Conservation (phyloP, 2,113 vertebrate genomes). For the Cephalopholis sonnerati region DNA sequence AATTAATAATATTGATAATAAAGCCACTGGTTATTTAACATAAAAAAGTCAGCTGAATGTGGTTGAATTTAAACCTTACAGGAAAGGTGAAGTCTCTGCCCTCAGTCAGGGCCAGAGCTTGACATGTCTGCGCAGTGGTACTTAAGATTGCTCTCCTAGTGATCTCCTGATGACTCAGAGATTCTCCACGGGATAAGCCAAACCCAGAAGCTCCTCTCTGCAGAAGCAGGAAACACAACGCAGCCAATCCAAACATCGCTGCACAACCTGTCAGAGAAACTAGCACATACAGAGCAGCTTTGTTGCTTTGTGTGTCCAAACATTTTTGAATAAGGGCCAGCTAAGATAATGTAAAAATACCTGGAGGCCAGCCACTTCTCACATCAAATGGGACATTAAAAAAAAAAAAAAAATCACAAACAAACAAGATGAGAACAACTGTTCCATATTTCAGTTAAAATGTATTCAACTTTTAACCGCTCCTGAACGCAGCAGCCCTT, state of each 20-base stretch:
- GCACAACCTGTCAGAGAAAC: background rate
- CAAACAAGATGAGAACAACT: no score
- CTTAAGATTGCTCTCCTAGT: background rate
- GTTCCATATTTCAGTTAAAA: no score
- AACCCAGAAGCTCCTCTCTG: background rate
- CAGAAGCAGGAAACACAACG: conserved; percentile 3
- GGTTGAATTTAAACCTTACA: background rate
- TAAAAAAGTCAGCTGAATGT: background rate
- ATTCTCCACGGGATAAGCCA: background rate
- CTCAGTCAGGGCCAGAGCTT: background rate
- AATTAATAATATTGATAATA: background rate
- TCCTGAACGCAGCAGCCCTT: no score
- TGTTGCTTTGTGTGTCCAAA: no score
- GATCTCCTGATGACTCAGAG: background rate
- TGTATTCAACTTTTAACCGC: no score
- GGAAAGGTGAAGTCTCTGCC: conserved; percentile 15
- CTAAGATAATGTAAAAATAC: no score
- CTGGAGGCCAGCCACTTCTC: no score
- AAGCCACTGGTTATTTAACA: background rate
- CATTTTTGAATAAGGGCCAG: no score
- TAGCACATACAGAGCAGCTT: background rate
- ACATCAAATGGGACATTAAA: no score
- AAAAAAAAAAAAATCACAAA: no score
- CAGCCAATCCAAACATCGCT: background rate
- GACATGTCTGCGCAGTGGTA: background rate